Percentiles rank a stretch among this genome's conserved stretches.
Conservation (phyloP, 2,797 vertebrate species). For the Gymnothorax javanicus region DNA sequence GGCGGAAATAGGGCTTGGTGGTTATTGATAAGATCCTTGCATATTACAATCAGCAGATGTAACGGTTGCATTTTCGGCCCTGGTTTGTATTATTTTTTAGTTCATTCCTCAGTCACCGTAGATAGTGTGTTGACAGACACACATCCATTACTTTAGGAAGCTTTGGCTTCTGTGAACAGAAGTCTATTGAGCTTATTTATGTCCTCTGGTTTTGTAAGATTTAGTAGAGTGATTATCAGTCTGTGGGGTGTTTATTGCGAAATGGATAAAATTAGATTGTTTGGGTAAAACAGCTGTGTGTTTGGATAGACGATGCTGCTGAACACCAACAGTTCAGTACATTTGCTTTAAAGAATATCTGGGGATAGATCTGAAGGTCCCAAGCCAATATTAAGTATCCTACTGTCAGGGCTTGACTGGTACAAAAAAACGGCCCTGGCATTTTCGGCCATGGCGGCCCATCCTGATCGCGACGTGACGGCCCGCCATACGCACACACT, state of each 20-base stretch:
- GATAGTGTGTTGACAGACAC: neutral
- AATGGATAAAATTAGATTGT: neutral
- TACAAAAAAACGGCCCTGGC: too few species aligned
- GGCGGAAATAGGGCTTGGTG: neutral
- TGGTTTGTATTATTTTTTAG: neutral
- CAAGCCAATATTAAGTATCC: neutral
- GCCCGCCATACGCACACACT: too few species aligned
- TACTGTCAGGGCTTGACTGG: too few species aligned
- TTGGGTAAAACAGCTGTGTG: neutral
- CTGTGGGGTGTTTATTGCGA: neutral
- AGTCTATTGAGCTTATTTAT: neutral
- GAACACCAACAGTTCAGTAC: neutral
- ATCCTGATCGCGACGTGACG: too few species aligned
- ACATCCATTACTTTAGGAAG: neutral
- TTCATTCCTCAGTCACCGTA: neutral
- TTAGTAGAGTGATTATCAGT: neutral
- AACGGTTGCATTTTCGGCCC: neutral
- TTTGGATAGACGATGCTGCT: neutral
- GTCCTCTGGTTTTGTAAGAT: neutral
- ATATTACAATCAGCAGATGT: slow-evolving; percentile 3
- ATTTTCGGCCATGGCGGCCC: too few species aligned
- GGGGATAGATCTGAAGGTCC: neutral
- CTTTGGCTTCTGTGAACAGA: neutral
- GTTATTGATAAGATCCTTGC: slow-evolving; percentile 16
- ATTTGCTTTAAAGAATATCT: neutral